Evolutionary conservation across 2,113 vertebrate genomes (phyloP), one percentile per base, ranked within the genome.

Genomic region (Campylomormyrus numenius): DNA sequence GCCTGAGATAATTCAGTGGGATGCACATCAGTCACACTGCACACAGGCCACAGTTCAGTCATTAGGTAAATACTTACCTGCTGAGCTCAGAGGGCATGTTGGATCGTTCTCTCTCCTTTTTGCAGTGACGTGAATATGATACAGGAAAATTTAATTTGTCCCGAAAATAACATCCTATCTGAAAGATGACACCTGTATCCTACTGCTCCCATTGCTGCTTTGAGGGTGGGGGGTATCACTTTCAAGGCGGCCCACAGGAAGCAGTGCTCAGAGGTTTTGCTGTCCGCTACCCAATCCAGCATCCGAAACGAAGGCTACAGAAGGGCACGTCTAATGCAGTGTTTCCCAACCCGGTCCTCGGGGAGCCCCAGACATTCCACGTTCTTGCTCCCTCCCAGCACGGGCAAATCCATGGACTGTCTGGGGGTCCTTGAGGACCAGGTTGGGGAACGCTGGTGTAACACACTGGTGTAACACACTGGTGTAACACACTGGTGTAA

Each of bases 81-180:
- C 35, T 42, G 13, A 80, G 74, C 74, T 19, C 74, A 42, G 15
- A 19, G 35, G 74, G 17, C 31, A 80, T 42, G 74, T 39, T 39
- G 74, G 31, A 42, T 19, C 17, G 0, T 19, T 80, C 74, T 17
- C 17, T 42, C 74, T 42, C 74, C 74, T 17, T 19, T 80, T 42
- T 80, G 74, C 74, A 42, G 17, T 0, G 17, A 80, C 39, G 35
- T 42, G 74, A 80, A 85, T 86, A 86, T 49, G 45, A 86, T 49
- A 86, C 83, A 27, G 74, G 84, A 27, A 86, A 86, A 86, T 86
- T 86, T 31, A 45, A 86, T 86, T 86, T 48, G 84, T 86, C 84
- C 84, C n/a, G n/a, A 86, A 86, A 86, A 86, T 86, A 86, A 86
- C 84, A 48, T 86, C 48, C 24, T 27, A 49, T 27, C 45, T 86